phyloP scores from a whole-genome alignment of 2,797 vertebrate species.

The Caiman crocodilus region DNA sequence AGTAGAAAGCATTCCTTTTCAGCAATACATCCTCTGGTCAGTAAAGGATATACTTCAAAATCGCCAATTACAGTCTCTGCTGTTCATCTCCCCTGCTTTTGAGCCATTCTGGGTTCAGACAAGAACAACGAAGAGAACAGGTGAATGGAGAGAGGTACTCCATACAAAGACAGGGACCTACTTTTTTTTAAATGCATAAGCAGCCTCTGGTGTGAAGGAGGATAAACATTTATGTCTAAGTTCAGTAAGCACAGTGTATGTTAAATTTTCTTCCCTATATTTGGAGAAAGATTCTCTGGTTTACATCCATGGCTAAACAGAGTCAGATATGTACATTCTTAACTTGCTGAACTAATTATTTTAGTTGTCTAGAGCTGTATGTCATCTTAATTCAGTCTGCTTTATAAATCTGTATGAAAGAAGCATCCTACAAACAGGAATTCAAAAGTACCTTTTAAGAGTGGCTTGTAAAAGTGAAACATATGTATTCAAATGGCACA shows the following conservation, averaged over 20 bases:
- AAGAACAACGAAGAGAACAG: neutral
- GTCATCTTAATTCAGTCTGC: neutral
- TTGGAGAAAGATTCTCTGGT: neutral
- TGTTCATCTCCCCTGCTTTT: neutral
- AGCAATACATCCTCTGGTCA: neutral
- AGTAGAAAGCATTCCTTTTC: neutral
- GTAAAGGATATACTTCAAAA: neutral
- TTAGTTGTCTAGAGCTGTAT: constrained; percentile 39
- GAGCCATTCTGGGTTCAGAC: neutral
- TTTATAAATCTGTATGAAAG: constrained; percentile 10
- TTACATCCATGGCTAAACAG: neutral
- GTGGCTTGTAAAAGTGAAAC: neutral
- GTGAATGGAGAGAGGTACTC: neutral
- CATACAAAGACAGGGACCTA: neutral
- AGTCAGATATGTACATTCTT: neutral
- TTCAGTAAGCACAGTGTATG: neutral
- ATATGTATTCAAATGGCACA: constrained; percentile 28
- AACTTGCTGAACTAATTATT: neutral
- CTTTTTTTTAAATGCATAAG: constrained; percentile 5
- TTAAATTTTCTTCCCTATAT: constrained; percentile 11
- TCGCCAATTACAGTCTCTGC: neutral
- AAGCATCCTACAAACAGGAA: neutral
- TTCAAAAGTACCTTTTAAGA: neutral
- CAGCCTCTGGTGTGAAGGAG: neutral
- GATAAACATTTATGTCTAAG: constrained; percentile 1